Evolutionary conservation across 2,888 invertebrate species (phyloP).

Genomic region (Bugulina stolonifera): DNA sequence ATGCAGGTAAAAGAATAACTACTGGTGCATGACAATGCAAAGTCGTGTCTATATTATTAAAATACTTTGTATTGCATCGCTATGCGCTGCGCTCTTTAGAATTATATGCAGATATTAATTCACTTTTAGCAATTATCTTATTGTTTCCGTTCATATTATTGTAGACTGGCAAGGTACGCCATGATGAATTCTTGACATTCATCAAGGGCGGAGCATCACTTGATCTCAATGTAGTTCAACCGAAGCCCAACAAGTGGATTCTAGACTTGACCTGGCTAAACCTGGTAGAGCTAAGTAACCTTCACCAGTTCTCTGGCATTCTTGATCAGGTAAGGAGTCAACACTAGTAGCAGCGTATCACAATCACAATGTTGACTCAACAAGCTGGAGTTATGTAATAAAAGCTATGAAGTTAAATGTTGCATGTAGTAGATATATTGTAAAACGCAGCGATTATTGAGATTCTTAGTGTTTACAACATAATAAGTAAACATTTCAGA

Average conservation of each 20-base stretch:
- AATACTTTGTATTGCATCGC: too few species aligned
- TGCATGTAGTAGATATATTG: too few species aligned
- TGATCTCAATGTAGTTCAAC: conserved; percentile 51
- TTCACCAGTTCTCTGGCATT: conserved; percentile 53
- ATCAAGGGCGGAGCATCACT: conserved; percentile 53
- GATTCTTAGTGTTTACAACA: too few species aligned
- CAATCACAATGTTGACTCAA: too few species aligned
- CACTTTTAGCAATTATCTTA: not conserved
- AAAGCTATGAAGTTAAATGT: too few species aligned
- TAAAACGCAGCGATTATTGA: too few species aligned
- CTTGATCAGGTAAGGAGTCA: conserved; percentile 46
- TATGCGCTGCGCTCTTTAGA: not conserved
- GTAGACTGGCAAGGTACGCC: conserved; percentile 40
- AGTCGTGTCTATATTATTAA: too few species aligned
- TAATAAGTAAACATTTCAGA: too few species aligned
- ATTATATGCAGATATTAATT: not conserved
- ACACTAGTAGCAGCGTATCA: too few species aligned
- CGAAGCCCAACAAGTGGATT: conserved; percentile 53
- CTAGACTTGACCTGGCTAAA: conserved; percentile 53
- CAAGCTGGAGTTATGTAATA: too few species aligned
- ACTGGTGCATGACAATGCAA: too few species aligned
- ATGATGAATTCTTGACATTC: conserved; percentile 49
- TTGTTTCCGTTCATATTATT: not conserved
- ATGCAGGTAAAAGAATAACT: conserved; percentile 40
- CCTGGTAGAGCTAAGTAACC: conserved; percentile 51